A percentile compares a stretch with the other conserved stretches of the same genome.
These are phyloP conservation scores for Solenopsis invicta DNA, from an alignment of 1,140 invertebrate species.

Conservation along the genomic window DNA sequence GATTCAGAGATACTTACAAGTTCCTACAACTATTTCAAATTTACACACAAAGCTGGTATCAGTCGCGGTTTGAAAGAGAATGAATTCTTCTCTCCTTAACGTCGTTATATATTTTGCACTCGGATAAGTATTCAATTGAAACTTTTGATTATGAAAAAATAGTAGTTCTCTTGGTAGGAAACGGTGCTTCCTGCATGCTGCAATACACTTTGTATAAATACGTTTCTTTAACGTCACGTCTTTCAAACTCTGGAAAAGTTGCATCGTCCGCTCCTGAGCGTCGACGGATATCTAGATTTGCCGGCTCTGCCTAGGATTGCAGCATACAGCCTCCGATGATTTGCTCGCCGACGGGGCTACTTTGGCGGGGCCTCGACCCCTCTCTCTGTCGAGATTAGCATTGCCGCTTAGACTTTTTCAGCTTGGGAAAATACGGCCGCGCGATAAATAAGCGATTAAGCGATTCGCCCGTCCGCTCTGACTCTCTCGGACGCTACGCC, in stretches of 20 bases:
- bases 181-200: background rate
- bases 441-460: constrained; percentile 63
- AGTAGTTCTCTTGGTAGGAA: background rate
- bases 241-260: background rate
- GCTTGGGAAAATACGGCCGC: constrained; percentile 44
- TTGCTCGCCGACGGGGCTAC: constrained; percentile 42
- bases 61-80: background rate
- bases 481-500: constrained; percentile 26
- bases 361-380: background rate
- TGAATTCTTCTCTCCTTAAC: background rate
- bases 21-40: no score
- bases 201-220: background rate
- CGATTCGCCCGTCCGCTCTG: constrained; percentile 28
- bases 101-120: background rate
- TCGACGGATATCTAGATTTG: constrained; percentile 38
- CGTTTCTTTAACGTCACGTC: background rate
- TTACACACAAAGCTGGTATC: no score
- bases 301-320: background rate
- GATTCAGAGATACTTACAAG: no score
- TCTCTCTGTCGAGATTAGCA: constrained; percentile 40
- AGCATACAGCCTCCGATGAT: constrained; percentile 29
- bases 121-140: background rate
- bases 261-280: background rate
- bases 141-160: background rate
- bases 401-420: constrained; percentile 45